Percentiles rank a stretch among this genome's conserved stretches.
Evolutionary conservation across 2,888 invertebrate species (phyloP).

Genomic region (Cantharis nigra): DNA sequence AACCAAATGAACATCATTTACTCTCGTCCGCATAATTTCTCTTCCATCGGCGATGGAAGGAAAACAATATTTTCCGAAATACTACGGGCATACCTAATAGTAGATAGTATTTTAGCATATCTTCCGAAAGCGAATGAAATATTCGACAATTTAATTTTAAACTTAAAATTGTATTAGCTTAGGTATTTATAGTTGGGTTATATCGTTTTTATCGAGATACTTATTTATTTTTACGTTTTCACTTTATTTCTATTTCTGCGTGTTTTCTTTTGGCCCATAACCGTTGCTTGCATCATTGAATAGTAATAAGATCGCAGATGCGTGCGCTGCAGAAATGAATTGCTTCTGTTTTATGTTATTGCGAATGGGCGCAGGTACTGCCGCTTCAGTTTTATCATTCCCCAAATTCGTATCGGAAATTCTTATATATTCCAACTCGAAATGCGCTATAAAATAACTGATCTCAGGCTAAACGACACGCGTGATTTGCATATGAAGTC

Average conservation of each 20-base stretch:
- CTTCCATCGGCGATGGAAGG: background rate
- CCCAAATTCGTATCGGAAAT: constrained; percentile 34
- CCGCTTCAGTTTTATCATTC: constrained; percentile 39
- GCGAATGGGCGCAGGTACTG: constrained; percentile 43
- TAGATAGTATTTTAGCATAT: background rate
- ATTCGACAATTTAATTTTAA: constrained; percentile 2
- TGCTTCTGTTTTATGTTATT: constrained; percentile 53
- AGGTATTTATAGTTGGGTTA: constrained; percentile 6
- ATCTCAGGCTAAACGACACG: constrained; percentile 52
- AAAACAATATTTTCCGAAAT: background rate
- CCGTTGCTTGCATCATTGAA: constrained; percentile 56
- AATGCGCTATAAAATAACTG: constrained; percentile 52
- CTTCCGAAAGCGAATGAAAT: background rate
- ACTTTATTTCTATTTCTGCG: constrained; percentile 30
- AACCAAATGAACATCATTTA: background rate
- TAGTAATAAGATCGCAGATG: constrained; percentile 56
- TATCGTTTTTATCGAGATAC: constrained; percentile 20
- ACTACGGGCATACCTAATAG: background rate
- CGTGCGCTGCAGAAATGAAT: constrained; percentile 53
- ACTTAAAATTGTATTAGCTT: constrained; percentile 1
- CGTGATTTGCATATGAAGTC: constrained; percentile 55
- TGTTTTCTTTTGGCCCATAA: constrained; percentile 43
- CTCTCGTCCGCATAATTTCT: constrained; percentile 3
- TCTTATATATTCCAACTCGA: constrained; percentile 44
- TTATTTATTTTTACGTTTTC: constrained; percentile 29